Evolutionary conservation across 2,113 vertebrate genomes (phyloP), one percentile per base, ranked within the genome.

Genomic region (Melanerpes formicivorus): DNA sequence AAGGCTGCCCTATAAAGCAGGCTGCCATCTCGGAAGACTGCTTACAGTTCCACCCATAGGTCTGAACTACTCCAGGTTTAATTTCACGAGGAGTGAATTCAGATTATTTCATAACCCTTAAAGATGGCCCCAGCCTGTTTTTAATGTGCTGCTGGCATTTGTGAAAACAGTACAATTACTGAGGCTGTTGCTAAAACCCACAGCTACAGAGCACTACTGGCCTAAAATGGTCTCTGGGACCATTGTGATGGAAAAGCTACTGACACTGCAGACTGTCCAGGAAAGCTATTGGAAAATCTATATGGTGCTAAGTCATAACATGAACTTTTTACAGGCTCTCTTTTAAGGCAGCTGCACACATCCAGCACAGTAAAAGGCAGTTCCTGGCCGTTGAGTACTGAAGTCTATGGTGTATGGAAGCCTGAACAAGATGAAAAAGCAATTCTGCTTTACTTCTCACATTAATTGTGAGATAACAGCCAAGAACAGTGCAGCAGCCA

Each of bases 71-170:
- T 95, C 62, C 67, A 93, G 86, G 94, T 90, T 95, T 97, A 93
- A 97, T 97, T 97, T 97, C 86, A 92, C 73, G 72, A 97, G 89
- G 83, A 96, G 52, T 77, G 79, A 95, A 96, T 95, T 96, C 93
- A 96, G 95, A 96, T 83, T 93, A 90, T 93, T 96, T 96, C 95
- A 96, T 94, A 96, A 90, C 91, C 83, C 67, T 96, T 96, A 94
- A 96, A 96, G 85, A 83, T 88, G 95, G 94, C 81, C 90, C 92
- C 83, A 95, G 93, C 87, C 88, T 97, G 84, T 89, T 96, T 95
- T 96, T 96, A 93, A 95, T 97, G 90, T 44, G 90, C 95, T 83
- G 44, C 42, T 93, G 93, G 69, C 90, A 97, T 96, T 96, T 95
- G 82, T 88, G 81, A 95, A 95, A 97, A 96, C 56, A 97, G 73